phyloP scores from a whole-genome alignment of 1,140 invertebrate species.

The Kradibia gibbosae region DNA sequence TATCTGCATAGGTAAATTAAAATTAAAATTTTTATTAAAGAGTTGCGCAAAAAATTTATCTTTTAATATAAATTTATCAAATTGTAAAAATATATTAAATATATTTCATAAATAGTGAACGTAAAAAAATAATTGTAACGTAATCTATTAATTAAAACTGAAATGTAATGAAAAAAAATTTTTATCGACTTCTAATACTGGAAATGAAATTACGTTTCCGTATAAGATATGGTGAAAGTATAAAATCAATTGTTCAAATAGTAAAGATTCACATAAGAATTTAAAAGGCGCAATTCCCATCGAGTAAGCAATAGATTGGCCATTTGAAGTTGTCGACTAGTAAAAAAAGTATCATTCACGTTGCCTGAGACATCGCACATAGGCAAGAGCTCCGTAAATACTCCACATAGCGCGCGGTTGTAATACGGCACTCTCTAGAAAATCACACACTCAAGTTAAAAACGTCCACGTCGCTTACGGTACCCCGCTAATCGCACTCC shows the following conservation, averaged over 20 bases:
- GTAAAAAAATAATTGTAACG: too few species aligned
- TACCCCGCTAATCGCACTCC: constrained; percentile 15
- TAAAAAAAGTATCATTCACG: neutral
- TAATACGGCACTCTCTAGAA: neutral
- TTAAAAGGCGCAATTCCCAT: neutral
- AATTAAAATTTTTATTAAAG: too few species aligned
- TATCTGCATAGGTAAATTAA: too few species aligned
- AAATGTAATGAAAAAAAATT: too few species aligned
- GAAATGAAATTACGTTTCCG: too few species aligned
- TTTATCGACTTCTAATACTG: too few species aligned
- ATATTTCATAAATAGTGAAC: too few species aligned
- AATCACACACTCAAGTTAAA: neutral
- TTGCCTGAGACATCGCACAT: neutral
- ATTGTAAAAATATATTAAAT: too few species aligned
- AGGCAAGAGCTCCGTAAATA: neutral
- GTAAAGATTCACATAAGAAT: neutral
- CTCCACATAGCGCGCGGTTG: neutral
- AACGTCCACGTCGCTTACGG: constrained; percentile 6
- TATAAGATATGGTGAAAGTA: too few species aligned
- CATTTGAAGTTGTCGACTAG: neutral
- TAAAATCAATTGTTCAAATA: neutral
- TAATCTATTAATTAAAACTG: too few species aligned
- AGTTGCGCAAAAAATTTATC: too few species aligned
- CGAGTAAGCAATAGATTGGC: neutral
- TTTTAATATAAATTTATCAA: too few species aligned